Evolutionary conservation across 1,140 invertebrate genomes (phyloP).

Genomic region (Nasonia giraulti): DNA sequence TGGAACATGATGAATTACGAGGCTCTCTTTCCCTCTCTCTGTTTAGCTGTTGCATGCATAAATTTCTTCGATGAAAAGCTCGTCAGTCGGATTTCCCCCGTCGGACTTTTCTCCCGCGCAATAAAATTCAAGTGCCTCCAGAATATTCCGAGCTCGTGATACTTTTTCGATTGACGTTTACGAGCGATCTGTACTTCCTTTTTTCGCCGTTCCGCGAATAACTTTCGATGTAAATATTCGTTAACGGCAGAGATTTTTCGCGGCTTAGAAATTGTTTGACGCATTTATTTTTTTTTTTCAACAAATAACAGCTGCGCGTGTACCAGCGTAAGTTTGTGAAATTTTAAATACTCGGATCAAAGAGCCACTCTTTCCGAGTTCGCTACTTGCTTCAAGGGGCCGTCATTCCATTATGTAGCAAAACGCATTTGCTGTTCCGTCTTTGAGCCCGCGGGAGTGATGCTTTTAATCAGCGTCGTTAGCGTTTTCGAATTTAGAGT

Average conservation of each 20-base stretch:
- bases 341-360: neutral
- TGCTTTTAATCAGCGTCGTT: too few relatives aligned
- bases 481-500: too few relatives aligned
- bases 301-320: neutral
- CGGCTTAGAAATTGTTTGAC: too few relatives aligned
- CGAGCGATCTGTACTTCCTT: neutral
- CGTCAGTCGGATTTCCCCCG: slow-evolving; percentile 4
- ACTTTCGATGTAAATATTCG: neutral
- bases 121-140: neutral
- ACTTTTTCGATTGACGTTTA: slow-evolving; percentile 2
- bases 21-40: neutral
- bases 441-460: too few relatives aligned
- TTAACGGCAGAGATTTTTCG: neutral
- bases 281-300: too few relatives aligned
- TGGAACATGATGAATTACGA: slow-evolving; percentile 15
- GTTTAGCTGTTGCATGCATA: neutral
- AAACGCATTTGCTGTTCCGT: too few relatives aligned
- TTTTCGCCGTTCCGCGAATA: neutral
- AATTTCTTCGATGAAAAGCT: slow-evolving; percentile 17
- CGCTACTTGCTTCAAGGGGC: too few relatives aligned
- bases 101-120: neutral
- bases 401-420: too few relatives aligned
- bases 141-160: slow-evolving; percentile 5
- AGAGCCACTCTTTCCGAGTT: too few relatives aligned
- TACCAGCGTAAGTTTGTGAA: neutral